phyloP scores from a whole-genome alignment of 2,797 vertebrate species.

The Leucoraja ocellata region DNA sequence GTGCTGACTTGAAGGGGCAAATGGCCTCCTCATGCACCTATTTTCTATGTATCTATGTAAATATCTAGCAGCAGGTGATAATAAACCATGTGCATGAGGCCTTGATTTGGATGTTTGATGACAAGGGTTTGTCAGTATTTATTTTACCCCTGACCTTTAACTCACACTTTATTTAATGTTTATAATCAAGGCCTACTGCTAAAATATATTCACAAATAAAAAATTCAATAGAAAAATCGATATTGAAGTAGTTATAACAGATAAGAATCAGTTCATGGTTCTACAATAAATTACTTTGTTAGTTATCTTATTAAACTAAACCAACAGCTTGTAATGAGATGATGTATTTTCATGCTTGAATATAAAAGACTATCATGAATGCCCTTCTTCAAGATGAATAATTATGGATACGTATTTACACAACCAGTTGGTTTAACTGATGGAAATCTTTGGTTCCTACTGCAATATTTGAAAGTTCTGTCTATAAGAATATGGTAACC shows the following conservation, averaged over 20 bases:
- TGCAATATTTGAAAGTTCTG: background rate
- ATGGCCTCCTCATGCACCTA: no score
- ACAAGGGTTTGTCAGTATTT: background rate
- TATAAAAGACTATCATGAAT: background rate
- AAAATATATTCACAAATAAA: constrained; percentile 17
- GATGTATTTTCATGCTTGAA: background rate
- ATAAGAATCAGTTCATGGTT: background rate
- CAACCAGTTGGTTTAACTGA: background rate
- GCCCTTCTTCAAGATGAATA: background rate
- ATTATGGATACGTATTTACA: background rate
- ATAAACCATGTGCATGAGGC: background rate
- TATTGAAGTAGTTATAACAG: background rate
- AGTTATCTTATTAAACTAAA: background rate
- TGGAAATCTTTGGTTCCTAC: background rate
- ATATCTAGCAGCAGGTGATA: background rate
- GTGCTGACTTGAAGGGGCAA: no score
- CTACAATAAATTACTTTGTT: constrained; percentile 4
- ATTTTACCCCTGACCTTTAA: background rate
- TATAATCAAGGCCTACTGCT: background rate
- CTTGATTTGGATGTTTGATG: background rate
- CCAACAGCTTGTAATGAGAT: no score
- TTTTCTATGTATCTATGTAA: no score
- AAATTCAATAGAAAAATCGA: background rate
- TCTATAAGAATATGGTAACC: background rate
- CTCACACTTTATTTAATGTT: background rate